phyloP scores from a whole-genome alignment of 1,140 invertebrate genomes.

The Lanistes nyassanus region DNA sequence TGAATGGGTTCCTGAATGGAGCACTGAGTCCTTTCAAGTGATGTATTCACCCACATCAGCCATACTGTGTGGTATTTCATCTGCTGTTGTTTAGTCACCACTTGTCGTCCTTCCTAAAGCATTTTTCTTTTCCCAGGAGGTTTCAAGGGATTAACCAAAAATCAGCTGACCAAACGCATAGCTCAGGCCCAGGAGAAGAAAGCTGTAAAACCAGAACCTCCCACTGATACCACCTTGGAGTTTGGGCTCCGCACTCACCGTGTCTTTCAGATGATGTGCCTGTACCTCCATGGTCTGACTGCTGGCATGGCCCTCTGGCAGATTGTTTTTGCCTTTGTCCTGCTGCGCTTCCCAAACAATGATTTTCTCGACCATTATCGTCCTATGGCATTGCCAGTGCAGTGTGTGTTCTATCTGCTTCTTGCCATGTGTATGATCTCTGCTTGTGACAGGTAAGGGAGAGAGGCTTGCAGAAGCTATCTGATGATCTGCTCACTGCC shows the following conservation, averaged over 20 bases:
- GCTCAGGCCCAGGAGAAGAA: conserved; percentile 43
- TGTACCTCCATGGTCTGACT: conserved; percentile 60
- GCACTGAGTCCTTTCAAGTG: neutral
- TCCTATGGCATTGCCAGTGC: conserved; percentile 54
- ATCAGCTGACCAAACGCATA: conserved; percentile 44
- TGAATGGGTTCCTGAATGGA: neutral
- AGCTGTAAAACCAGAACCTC: conserved; percentile 33
- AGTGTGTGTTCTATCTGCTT: conserved; percentile 56
- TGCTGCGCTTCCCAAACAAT: conserved; percentile 34
- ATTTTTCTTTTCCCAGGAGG: conserved; percentile 42
- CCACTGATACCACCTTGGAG: conserved; percentile 51
- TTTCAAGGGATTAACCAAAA: conserved; percentile 56
- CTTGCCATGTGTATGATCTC: conserved; percentile 56
- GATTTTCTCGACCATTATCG: conserved; percentile 58
- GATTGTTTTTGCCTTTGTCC: conserved; percentile 48
- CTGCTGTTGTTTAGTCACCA: neutral
- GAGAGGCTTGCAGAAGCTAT: too few relatives aligned
- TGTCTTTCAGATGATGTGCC: conserved; percentile 48
- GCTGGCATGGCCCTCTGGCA: conserved; percentile 61
- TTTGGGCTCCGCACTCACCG: conserved; percentile 54
- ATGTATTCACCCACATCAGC: neutral
- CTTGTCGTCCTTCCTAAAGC: neutral
- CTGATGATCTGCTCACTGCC: too few relatives aligned
- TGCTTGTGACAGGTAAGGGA: conserved; percentile 56
- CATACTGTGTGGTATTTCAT: neutral